These are phyloP conservation scores for Agapetus fuscipes DNA, from an alignment of 2,888 invertebrate genomes.

Conservation along the genomic window DNA sequence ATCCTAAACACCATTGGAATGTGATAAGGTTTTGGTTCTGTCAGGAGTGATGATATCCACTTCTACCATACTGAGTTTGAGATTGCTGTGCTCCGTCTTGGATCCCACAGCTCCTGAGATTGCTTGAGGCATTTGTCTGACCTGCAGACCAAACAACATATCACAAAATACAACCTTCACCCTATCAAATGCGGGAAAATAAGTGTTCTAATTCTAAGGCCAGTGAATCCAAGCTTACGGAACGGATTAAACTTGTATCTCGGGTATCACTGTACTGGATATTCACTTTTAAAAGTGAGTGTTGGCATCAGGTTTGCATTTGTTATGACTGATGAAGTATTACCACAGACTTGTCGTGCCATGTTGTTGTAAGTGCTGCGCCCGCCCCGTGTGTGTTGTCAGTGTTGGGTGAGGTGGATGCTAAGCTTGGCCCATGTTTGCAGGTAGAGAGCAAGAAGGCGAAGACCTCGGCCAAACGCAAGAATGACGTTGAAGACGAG, in stretches of 20 bases:
- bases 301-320: too few species aligned
- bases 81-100: slow-evolving; percentile 10
- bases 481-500: slow-evolving; percentile 48
- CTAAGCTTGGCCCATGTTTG: slow-evolving; percentile 34
- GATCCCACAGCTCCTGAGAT: slow-evolving; percentile 6
- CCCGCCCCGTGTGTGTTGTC: too few species aligned
- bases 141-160: slow-evolving; percentile 2
- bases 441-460: slow-evolving; percentile 47
- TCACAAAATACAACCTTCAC: background rate
- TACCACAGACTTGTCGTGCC: too few species aligned
- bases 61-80: slow-evolving; percentile 10
- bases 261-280: too few species aligned
- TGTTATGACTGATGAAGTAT: too few species aligned
- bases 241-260: too few species aligned
- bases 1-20: too few species aligned
- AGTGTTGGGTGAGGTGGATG: slow-evolving; percentile 23
- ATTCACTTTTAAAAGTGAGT: too few species aligned
- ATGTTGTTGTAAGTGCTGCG: too few species aligned
- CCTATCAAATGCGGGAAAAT: background rate
- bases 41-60: slow-evolving; percentile 14
- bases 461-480: slow-evolving; percentile 43
- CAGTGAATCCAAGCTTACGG: background rate
- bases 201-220: background rate
- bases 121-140: slow-evolving; percentile 21
- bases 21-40: too few species aligned